A percentile compares a stretch with the other conserved stretches of the same genome.
Evolutionary conservation across 2,113 vertebrate species (phyloP).

Genomic region (Macquaria australasica): DNA sequence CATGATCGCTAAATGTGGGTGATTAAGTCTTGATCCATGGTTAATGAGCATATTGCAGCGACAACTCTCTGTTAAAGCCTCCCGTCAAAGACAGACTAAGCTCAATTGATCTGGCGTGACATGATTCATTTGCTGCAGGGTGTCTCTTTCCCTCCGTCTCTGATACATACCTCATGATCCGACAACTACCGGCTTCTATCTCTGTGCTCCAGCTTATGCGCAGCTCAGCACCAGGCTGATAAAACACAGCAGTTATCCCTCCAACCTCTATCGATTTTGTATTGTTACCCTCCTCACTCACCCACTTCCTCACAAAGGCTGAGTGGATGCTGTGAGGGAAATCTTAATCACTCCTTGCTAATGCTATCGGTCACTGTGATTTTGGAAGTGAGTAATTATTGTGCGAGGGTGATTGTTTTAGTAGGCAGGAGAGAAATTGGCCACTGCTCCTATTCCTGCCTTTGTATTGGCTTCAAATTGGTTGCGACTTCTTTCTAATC

Average conservation of each 20-base stretch:
- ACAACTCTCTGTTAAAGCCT: slow-evolving; percentile 48
- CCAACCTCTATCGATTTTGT: slow-evolving; percentile 67
- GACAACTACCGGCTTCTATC: slow-evolving; percentile 46
- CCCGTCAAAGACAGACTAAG: slow-evolving; percentile 64
- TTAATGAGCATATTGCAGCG: slow-evolving; percentile 66
- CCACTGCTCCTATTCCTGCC: not conserved
- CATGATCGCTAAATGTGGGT: slow-evolving; percentile 59
- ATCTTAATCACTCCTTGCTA: slow-evolving; percentile 69
- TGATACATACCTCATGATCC: slow-evolving; percentile 63
- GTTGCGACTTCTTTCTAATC: slow-evolving; percentile 35
- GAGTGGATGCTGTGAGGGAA: slow-evolving; percentile 57
- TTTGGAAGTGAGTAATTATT: slow-evolving; percentile 64
- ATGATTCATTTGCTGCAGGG: slow-evolving; percentile 75
- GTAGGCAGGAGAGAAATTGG: slow-evolving; percentile 34
- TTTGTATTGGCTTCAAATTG: slow-evolving; percentile 25
- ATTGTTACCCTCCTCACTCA: slow-evolving; percentile 68
- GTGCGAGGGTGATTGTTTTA: slow-evolving; percentile 41
- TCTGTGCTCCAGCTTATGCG: slow-evolving; percentile 40
- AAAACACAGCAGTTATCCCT: slow-evolving; percentile 78
- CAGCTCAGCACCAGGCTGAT: slow-evolving; percentile 67
- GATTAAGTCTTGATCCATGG: slow-evolving; percentile 63
- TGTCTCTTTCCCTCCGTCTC: slow-evolving; percentile 54
- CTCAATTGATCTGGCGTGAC: slow-evolving; percentile 72
- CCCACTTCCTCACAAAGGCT: slow-evolving; percentile 42
- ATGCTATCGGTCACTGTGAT: slow-evolving; percentile 37